Conservation (phyloP, 2,797 vertebrate species). For the Philypnodon macrostomus region DNA sequence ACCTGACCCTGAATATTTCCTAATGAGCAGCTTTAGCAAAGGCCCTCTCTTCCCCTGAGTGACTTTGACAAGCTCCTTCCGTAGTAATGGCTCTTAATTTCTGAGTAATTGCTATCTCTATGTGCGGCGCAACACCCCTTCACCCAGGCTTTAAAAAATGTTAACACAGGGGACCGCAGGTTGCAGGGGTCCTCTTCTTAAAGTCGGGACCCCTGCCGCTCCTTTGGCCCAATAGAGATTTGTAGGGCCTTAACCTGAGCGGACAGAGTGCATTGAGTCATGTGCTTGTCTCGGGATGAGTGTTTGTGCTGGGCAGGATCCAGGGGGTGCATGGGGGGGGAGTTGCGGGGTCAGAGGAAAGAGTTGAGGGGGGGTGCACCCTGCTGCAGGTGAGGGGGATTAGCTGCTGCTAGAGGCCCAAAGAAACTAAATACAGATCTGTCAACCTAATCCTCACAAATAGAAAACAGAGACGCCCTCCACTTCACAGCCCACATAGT, state of each 20-base stretch:
- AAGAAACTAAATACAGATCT: constrained; percentile 85
- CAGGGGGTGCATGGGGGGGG: constrained; percentile 53
- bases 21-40: constrained; percentile 71
- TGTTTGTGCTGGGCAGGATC: constrained; percentile 72
- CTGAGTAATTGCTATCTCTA: constrained; percentile 80
- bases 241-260: constrained; percentile 75
- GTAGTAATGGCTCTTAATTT: constrained; percentile 76
- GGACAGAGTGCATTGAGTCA: constrained; percentile 80
- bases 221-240: constrained; percentile 66
- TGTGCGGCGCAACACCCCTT: constrained; percentile 64
- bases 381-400: constrained; percentile 82
- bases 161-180: constrained; percentile 63
- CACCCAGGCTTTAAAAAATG: constrained; percentile 60
- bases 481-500: constrained; percentile 67
- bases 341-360: constrained; percentile 73
- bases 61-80: constrained; percentile 79
- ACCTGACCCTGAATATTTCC: constrained; percentile 77
- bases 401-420: constrained; percentile 80
- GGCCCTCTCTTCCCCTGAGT: constrained; percentile 68
- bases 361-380: constrained; percentile 51
- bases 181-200: constrained; percentile 63
- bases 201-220: constrained; percentile 67
- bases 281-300: constrained; percentile 78
- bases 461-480: constrained; percentile 80
- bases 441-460: constrained; percentile 84